These are phyloP conservation scores for Palaemon carinicauda DNA, from an alignment of 1,140 invertebrate species.

Conservation along the genomic window DNA sequence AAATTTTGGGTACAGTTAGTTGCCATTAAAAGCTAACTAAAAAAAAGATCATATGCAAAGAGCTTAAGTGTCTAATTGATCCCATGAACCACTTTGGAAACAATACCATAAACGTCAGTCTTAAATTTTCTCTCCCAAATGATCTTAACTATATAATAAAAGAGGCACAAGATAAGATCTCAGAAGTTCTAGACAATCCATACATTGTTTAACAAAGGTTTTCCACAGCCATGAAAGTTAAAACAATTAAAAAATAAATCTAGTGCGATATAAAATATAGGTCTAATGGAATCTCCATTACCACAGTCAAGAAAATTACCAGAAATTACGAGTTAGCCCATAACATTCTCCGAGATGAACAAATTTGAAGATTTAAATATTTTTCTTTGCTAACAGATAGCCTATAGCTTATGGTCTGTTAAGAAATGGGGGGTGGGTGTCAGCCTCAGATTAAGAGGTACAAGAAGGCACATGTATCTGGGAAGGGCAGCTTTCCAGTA, in stretches of 20 bases:
- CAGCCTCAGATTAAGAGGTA: no score
- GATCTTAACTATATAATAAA: neutral
- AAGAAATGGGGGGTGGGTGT: no score
- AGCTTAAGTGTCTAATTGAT: constrained; percentile 40
- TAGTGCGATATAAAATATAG: neutral
- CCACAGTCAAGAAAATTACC: neutral
- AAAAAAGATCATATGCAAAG: constrained; percentile 22
- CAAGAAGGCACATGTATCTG: no score
- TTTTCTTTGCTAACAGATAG: no score
- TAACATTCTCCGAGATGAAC: no score
- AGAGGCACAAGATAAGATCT: constrained; percentile 18
- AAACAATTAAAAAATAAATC: constrained; percentile 13
- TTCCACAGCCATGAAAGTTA: constrained; percentile 22
- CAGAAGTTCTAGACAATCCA: neutral
- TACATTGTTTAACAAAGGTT: neutral
- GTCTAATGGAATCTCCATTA: neutral
- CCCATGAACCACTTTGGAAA: constrained; percentile 41
- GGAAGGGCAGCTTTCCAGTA: no score
- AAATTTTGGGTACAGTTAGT: constrained; percentile 19
- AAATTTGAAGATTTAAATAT: no score
- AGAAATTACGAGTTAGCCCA: no score
- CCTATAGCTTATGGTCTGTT: no score
- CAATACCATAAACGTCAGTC: neutral
- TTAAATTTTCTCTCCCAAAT: neutral
- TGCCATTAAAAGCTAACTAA: neutral